These are phyloP conservation scores for Aquatica leii DNA, from an alignment of 2,888 invertebrate genomes.

Conservation along the genomic window DNA sequence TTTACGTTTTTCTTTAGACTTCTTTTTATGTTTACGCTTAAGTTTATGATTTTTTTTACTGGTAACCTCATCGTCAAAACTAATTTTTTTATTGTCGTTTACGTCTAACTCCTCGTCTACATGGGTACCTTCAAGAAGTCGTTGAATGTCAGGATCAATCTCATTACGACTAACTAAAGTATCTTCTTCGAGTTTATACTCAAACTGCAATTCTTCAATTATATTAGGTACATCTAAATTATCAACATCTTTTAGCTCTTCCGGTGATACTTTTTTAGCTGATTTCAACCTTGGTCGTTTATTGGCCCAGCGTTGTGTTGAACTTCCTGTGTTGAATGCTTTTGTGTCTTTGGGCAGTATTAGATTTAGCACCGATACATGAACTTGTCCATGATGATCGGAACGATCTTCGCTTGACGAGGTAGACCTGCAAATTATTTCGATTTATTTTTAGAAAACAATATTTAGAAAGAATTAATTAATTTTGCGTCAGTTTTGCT, in stretches of 20 bases:
- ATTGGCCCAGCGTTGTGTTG: constrained; percentile 54
- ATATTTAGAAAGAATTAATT: too few species aligned
- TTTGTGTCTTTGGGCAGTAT: constrained; percentile 48
- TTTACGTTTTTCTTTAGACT: constrained; percentile 24
- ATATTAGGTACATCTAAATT: constrained; percentile 27
- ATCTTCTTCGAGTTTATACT: constrained; percentile 21
- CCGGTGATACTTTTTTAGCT: constrained; percentile 27
- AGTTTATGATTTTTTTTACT: constrained; percentile 16
- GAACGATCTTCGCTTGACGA: not conserved
- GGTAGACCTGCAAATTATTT: not conserved
- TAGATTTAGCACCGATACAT: constrained; percentile 49
- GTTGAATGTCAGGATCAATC: constrained; percentile 52
- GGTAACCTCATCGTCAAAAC: constrained; percentile 23
- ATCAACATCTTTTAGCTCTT: constrained; percentile 10
- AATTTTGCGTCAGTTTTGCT: too few species aligned
- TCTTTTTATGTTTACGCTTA: constrained; percentile 30
- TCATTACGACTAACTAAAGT: constrained; percentile 37
- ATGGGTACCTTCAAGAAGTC: constrained; percentile 36
- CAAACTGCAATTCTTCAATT: constrained; percentile 29
- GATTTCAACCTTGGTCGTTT: constrained; percentile 54
- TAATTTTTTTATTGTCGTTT: constrained; percentile 14
- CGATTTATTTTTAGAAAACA: not conserved
- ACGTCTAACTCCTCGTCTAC: constrained; percentile 13
- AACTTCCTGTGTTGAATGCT: constrained; percentile 53
- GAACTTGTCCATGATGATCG: constrained; percentile 29